Conservation (phyloP, 2,888 invertebrate genomes). For the Hylaea fasciaria region DNA sequence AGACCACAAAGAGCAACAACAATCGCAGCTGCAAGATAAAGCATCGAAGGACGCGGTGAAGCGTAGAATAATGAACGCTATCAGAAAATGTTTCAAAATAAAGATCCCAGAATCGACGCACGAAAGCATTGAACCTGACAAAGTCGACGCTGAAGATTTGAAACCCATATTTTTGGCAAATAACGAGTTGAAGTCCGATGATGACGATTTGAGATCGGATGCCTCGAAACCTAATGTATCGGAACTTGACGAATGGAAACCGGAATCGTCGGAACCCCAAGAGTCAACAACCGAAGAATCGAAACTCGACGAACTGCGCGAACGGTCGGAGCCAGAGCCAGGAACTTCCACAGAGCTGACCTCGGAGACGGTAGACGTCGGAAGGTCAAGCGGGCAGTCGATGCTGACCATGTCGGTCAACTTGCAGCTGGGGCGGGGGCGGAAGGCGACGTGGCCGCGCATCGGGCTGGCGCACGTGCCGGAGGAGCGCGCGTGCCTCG, state of each 20-base stretch:
- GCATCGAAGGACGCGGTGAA: neutral
- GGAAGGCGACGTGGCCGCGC: conserved; percentile 37
- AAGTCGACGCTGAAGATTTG: too few species aligned
- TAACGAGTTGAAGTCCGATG: too few species aligned
- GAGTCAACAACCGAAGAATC: too few species aligned
- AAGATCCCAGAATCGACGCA: neutral
- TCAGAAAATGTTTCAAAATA: neutral
- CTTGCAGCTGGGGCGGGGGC: conserved; percentile 47
- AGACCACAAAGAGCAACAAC: too few species aligned
- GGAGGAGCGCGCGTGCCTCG: conserved; percentile 65
- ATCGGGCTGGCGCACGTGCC: conserved; percentile 54
- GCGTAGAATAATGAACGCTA: neutral
- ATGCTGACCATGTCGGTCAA: conserved; percentile 54
- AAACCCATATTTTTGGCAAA: too few species aligned
- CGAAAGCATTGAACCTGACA: too few species aligned
- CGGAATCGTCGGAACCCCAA: too few species aligned
- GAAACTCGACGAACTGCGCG: too few species aligned
- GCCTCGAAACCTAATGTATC: too few species aligned
- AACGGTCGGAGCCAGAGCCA: neutral
- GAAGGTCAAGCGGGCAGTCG: conserved; percentile 37
- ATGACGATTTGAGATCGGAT: too few species aligned
- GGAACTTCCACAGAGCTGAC: neutral
- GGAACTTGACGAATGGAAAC: too few species aligned
- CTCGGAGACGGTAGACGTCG: neutral
- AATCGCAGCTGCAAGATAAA: too few species aligned